Conservation (phyloP, 2,113 vertebrate genomes). For the Halcyon senegalensis region DNA sequence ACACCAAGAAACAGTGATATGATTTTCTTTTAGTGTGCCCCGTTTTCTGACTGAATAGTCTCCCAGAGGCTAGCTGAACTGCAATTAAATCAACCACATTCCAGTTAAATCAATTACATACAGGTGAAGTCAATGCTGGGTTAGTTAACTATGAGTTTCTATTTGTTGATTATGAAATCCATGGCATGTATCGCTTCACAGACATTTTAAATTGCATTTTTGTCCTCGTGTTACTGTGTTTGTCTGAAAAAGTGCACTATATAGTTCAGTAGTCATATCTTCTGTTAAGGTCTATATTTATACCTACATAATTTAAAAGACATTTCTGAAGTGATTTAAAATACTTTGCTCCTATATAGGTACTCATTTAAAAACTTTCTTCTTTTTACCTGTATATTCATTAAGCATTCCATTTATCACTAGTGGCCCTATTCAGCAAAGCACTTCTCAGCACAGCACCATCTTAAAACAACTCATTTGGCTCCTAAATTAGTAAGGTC, state of each 20-base stretch:
- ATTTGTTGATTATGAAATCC: background rate
- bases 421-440: background rate
- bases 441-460: background rate
- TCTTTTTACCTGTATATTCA: background rate
- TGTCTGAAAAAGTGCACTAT: background rate
- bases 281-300: background rate
- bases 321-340: background rate
- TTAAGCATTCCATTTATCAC: background rate
- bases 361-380: background rate
- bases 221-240: background rate
- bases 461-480: background rate
- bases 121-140: background rate
- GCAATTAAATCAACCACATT: background rate
- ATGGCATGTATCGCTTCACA: background rate
- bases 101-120: background rate
- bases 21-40: background rate
- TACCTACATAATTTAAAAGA: background rate
- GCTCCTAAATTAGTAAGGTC: background rate
- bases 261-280: background rate
- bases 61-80: background rate
- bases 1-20: background rate
- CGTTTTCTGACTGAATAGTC: background rate
- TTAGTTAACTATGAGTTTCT: background rate
- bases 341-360: background rate
- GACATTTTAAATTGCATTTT: background rate